Evolutionary conservation across 2,113 vertebrate species (phyloP).

Genomic region (Pagrus major): DNA sequence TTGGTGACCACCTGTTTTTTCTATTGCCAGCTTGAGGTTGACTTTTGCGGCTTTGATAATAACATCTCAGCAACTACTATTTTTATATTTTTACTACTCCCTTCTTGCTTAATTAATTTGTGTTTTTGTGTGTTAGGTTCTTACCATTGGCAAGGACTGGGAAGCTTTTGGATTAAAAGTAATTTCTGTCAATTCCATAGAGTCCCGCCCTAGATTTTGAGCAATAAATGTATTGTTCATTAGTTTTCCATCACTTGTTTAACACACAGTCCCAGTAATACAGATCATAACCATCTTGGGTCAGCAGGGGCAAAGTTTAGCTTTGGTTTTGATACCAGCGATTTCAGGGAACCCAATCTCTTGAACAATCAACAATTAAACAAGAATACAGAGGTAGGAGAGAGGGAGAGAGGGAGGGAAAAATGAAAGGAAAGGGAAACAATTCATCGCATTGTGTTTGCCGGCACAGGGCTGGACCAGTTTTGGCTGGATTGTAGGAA

Average conservation of each 20-base stretch:
- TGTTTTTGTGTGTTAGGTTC: background rate
- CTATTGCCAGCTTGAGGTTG: background rate
- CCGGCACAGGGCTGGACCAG: constrained; percentile 51
- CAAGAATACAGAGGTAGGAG: constrained; percentile 50
- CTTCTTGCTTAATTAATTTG: background rate
- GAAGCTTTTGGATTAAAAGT: background rate
- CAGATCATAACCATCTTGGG: constrained; percentile 5
- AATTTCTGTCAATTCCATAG: background rate
- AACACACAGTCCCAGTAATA: background rate
- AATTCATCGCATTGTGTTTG: constrained; percentile 68
- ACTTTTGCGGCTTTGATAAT: background rate
- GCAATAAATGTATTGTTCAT: background rate
- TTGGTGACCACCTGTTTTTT: background rate
- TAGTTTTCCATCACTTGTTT: constrained; percentile 10
- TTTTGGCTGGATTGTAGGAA: constrained; percentile 60
- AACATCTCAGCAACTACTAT: background rate
- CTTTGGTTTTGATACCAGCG: constrained; percentile 25
- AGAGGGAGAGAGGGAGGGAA: background rate
- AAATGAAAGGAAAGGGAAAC: constrained; percentile 57
- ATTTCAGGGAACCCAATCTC: constrained; percentile 42
- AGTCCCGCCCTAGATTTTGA: constrained; percentile 6
- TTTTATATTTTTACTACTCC: constrained; percentile 3
- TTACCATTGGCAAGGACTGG: background rate
- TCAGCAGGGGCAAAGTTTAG: constrained; percentile 39
- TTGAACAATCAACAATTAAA: constrained; percentile 70